Base-by-base conservation (phyloP, 1,140 invertebrate species). In the Formica exsecta region DNA sequence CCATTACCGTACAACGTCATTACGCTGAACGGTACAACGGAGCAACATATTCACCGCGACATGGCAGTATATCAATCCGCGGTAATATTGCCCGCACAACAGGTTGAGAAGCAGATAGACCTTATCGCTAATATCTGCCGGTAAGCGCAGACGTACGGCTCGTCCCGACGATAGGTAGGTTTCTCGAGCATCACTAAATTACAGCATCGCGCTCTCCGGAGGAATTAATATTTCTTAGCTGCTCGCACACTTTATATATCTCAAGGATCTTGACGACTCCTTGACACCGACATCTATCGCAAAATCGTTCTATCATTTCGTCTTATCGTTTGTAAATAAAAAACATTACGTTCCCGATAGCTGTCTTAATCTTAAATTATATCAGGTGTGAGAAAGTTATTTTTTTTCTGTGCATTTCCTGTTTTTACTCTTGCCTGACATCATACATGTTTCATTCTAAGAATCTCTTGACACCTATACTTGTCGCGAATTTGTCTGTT, bases 1-100 rank as follows among this genome's bases (percentile, higher is more conserved):
- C 83, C 89, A 90, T 90, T 90, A 91, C 65, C 64, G 77, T 90
- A 88, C 89, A 90, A 90, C 86, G 89, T 91, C 86, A 91, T 91
- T 91, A 91, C 71, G 79, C 38, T 61, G 89, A 90, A 75, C 86
- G 81, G 89, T 91, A 91, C 86, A 90, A 51, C 76, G 84, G 61
- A 75, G 89, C 71, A 90, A 90, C 89, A 61, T 90, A 90, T 90
- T 90, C 81, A 85, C 81, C 86, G 68, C 71, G 81, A 84, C 89
- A 59, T 68, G 86, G 89, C 41, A 90, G 86, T 91, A 91, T 88
- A 91, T 91, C 89, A 91, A 91, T 91, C 89, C 85, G 62, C 74
- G 41, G 59, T 88, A 90, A 91, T 90, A 90, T 86, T 59, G 83
- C 64, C 62, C 54, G 51, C 59, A 79, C 89, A 86, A 64, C 86